Base-by-base conservation (phyloP, 2,888 invertebrate genomes). In the Odiellus spinosus region DNA sequence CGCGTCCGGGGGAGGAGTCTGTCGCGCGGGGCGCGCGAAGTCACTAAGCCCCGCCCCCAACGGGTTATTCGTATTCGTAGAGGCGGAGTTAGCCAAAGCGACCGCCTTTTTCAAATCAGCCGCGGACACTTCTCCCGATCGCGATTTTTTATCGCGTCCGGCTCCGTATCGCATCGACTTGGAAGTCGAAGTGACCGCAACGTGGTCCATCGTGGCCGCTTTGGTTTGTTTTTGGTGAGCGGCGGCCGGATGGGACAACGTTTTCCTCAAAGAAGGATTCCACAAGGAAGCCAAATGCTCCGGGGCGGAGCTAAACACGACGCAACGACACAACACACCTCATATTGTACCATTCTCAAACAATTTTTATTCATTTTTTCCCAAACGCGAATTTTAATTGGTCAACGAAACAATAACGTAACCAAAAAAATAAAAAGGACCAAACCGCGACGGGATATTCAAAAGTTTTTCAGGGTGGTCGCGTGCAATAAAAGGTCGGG, bases 261-360 rank as follows among this genome's bases (percentile, higher is more conserved):
- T 68, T 65, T 71, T 72, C 54, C 71, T 63, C 46, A 70, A 59
- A 34, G 67, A 62, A 50, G 71, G 67, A 59, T 71, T 72, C 64
- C 69, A 68, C 42, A 60, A 53, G 43, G 59, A 60, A 39, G 60
- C 60, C 47, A 67, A 58, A 8, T 26, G 26, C 50, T 67, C 66
- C 32, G 65, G 64, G 19, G 64, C 63, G 38, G 66, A 66, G 48
- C 65, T 65, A 52, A 35, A 47, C 10, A 26, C 18, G 6, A 14
- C 11, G 12, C 11, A 34, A 34, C 26, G 8, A 4, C 26, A 26
- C 8, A 26, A 26, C 26, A 26, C 26, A 26, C 18, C 38, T 6
- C 18, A 8, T n/a, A 34, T 34, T 34, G 34, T 11, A 12, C 11
- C n/a, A 12, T n/a, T 11, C n/a, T n/a, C 34, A n/a, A 12, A 12